Evolutionary conservation across 2,888 invertebrate genomes (phyloP).

Genomic region (Sarcophaga subvicina): DNA sequence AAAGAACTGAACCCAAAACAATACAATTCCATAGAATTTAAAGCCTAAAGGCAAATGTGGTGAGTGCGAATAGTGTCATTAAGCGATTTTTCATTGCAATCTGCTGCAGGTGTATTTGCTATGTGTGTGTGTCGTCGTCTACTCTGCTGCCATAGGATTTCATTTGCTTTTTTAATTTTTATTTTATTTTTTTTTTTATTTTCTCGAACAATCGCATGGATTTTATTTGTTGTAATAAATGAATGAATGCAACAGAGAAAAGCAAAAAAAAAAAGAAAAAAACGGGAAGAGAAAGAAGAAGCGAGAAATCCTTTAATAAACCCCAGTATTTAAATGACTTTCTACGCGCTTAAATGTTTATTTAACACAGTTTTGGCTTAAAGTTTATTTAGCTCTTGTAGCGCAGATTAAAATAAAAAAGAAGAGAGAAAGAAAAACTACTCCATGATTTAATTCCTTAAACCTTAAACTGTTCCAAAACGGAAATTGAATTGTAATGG

Average conservation of each 20-base stretch:
- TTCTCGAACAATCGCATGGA: constrained; percentile 61
- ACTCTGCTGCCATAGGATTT: constrained; percentile 33
- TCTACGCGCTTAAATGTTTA: constrained; percentile 57
- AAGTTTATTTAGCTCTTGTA: constrained; percentile 29
- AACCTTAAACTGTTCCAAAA: constrained; percentile 30
- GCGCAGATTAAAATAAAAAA: constrained; percentile 32
- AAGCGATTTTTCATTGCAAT: constrained; percentile 81
- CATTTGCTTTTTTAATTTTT: constrained; percentile 37
- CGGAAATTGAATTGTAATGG: constrained; percentile 57
- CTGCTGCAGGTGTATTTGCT: constrained; percentile 78
- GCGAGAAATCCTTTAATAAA: constrained; percentile 40
- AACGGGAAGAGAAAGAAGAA: no score
- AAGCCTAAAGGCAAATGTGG: constrained; percentile 69
- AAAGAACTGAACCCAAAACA: constrained; percentile 54
- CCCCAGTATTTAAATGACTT: constrained; percentile 65
- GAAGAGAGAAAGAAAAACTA: neutral
- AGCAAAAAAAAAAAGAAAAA: neutral
- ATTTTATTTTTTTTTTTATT: constrained; percentile 30
- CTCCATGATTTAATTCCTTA: neutral
- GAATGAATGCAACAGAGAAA: constrained; percentile 38
- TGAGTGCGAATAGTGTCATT: constrained; percentile 79
- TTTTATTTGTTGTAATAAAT: constrained; percentile 61
- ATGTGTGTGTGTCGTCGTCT: neutral
- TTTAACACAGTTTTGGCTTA: constrained; percentile 67
- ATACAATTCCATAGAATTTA: constrained; percentile 65